Evolutionary conservation across 2,888 invertebrate species (phyloP).

Genomic region (Acanthopleura granulata): DNA sequence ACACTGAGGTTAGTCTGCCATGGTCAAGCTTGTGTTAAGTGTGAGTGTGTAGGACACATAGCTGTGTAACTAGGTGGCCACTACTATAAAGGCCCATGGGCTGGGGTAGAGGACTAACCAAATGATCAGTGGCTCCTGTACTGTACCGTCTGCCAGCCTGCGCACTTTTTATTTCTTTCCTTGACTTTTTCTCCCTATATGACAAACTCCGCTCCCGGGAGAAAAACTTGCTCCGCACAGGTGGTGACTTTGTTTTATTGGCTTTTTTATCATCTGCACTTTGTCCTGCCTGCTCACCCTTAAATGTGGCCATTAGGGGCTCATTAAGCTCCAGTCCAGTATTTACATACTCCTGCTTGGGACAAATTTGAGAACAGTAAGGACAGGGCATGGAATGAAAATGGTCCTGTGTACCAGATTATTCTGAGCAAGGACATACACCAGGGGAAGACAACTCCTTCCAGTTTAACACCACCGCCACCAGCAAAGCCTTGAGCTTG

Average conservation of each 20-base stretch:
- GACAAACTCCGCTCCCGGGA: conserved; percentile 54
- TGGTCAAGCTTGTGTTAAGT: no score
- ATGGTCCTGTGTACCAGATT: no score
- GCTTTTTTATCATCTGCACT: neutral
- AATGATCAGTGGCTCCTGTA: conserved; percentile 58
- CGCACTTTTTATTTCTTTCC: conserved; percentile 70
- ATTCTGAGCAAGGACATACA: no score
- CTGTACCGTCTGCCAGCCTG: conserved; percentile 60
- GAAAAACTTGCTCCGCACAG: conserved; percentile 5
- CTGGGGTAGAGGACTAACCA: conserved; percentile 51
- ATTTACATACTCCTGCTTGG: conserved; percentile 9
- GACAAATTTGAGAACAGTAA: no score
- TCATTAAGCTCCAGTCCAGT: neutral
- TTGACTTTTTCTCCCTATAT: conserved; percentile 57
- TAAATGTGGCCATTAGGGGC: neutral
- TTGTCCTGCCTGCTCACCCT: neutral
- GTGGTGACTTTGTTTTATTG: conserved; percentile 9
- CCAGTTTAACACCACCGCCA: no score
- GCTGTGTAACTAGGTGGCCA: no score
- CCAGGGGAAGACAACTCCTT: no score
- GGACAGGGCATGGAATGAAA: no score
- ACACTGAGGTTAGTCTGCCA: no score
- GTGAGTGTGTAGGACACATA: no score
- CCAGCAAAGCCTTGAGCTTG: no score
- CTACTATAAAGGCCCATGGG: no score